Evolutionary conservation across 1,140 invertebrate species (phyloP), one percentile per base, ranked within the genome.

Genomic region (Saxidomus purpurata): DNA sequence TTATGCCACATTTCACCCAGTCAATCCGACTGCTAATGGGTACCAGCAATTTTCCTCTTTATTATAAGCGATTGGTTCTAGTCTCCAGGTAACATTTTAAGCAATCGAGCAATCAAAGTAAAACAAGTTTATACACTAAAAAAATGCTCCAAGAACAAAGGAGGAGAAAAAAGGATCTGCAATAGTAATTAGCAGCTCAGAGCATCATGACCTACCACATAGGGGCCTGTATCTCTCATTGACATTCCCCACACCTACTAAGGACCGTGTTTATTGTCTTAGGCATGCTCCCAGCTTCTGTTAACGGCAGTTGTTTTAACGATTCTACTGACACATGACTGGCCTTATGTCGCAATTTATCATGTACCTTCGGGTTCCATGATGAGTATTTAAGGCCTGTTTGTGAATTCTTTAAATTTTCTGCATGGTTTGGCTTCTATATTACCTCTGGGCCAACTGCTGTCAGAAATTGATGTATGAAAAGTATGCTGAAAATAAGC

Each of bases 331-430:
- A 79, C 49, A 79, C 8, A 36, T 49, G 17, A 52, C 47, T 52
- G 47, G 28, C 76, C 76, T 79, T 79, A 36, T 79, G 76, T 79
- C 49, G 36, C 76, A 79, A 79, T 79, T 52, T 55, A 79, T 79
- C 76, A 79, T 47, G 13, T 28, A 34, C 28, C 34, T 22, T 11
- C 4, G 40, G 76, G 28, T 34, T 25, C 36, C 19, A 0, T 71
- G 67, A 40, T 71, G 67, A 71, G 47, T 79, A 15, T 79, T 79
- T 31, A 55, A n/a, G 22, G 47, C 49, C 40, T 55, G 11, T 52
- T 38, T 55, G 1, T 4, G 55, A 79, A 79, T 79, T 79, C 76
- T 79, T 79, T 49, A 79, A 79, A 79, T 79, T 79, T 79, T 79
- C 76, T 79, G 76, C 47, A 49, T 59, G 47, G 55, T 38, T 55